A percentile compares a stretch with the other conserved stretches of the same genome.
Evolutionary conservation across 2,113 vertebrate species (phyloP).

Genomic region (Emydocephalus ijimae): DNA sequence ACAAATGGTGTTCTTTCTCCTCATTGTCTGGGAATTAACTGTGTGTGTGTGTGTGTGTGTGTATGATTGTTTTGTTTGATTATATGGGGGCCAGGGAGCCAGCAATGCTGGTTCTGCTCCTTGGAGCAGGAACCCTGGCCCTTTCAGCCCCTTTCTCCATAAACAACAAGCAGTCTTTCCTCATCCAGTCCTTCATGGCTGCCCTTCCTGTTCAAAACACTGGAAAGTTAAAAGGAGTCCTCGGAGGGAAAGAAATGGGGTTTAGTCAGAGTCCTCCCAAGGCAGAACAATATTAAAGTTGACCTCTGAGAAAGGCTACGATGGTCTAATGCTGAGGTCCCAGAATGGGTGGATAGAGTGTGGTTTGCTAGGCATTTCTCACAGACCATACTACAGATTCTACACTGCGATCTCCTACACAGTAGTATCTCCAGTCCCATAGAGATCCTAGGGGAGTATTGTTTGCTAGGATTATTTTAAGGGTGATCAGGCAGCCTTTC

Average conservation of each 20-base stretch:
- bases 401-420: neutral
- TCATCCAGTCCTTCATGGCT: neutral
- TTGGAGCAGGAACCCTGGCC: neutral
- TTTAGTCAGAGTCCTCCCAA: neutral
- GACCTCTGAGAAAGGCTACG: neutral
- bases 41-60: too few species aligned
- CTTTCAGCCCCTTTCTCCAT: neutral
- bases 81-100: neutral
- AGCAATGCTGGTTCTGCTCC: neutral
- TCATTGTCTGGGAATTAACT: neutral
- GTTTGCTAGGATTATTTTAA: neutral
- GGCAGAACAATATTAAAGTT: neutral
- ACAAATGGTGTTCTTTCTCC: neutral
- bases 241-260: neutral
- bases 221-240: neutral
- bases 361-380: neutral
- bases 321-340: neutral
- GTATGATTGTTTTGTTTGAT: neutral
- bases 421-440: neutral
- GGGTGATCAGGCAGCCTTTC: neutral
- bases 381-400: neutral
- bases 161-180: neutral
- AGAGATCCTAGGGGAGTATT: neutral
- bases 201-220: neutral
- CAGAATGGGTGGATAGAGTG: neutral